phyloP scores from a whole-genome alignment of 2,113 vertebrate genomes.

The Dipodomys merriami region DNA sequence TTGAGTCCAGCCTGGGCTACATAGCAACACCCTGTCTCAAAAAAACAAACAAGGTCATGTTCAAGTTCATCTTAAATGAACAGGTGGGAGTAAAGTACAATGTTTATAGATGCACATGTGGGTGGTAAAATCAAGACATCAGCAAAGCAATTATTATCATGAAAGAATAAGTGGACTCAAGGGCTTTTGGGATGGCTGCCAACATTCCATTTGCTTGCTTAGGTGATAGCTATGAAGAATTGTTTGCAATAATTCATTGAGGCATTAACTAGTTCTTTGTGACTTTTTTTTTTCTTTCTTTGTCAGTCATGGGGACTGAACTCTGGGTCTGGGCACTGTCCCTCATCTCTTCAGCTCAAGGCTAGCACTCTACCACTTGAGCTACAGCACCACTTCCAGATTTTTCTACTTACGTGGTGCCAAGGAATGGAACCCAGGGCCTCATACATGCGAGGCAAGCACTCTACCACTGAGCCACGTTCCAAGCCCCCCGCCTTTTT shows the following conservation, averaged over 20 bases:
- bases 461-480: too few relatives aligned
- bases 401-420: too few relatives aligned
- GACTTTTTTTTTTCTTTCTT: neutral
- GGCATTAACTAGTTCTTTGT: neutral
- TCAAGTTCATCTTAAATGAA: slow-evolving; percentile 1
- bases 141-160: neutral
- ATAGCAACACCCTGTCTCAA: neutral
- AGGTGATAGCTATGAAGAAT: neutral
- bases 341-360: too few relatives aligned
- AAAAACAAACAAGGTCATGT: neutral
- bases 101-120: neutral
- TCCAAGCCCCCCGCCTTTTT: too few relatives aligned
- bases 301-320: too few relatives aligned
- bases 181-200: neutral
- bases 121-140: neutral
- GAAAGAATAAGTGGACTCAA: neutral
- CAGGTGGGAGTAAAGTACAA: neutral
- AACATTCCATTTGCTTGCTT: neutral
- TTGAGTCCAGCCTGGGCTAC: neutral
- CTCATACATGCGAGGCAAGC: too few relatives aligned
- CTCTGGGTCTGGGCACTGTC: too few relatives aligned
- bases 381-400: too few relatives aligned
- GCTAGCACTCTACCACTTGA: too few relatives aligned
- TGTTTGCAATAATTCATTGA: neutral
- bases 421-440: too few relatives aligned